Percentiles rank a stretch among this genome's conserved stretches.
These are phyloP conservation scores for Lycocerus yunnanus DNA, from an alignment of 2,888 invertebrate genomes.

Conservation along the genomic window DNA sequence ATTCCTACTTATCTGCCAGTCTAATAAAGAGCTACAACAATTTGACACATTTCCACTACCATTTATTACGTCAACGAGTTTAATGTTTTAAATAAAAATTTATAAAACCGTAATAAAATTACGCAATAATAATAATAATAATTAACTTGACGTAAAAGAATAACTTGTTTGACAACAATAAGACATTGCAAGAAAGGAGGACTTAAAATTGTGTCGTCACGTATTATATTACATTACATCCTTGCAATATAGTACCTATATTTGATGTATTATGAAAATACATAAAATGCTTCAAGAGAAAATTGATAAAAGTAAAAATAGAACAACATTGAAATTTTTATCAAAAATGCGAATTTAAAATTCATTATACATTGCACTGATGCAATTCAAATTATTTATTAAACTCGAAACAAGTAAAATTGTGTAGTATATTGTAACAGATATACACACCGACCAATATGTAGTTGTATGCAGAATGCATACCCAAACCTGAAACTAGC, in stretches of 20 bases:
- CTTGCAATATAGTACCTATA: background rate
- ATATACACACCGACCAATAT: background rate
- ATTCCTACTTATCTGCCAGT: background rate
- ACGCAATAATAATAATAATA: background rate
- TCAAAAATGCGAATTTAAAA: too few relatives aligned
- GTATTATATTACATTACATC: background rate
- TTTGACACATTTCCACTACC: background rate
- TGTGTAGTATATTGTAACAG: background rate
- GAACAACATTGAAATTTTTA: background rate
- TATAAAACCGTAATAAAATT: background rate
- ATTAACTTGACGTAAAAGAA: background rate
- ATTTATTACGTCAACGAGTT: background rate
- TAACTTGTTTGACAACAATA: background rate
- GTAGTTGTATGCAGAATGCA: background rate
- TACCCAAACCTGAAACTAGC: background rate
- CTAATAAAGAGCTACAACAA: background rate
- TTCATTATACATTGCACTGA: background rate
- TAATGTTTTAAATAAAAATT: background rate
- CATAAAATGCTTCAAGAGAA: background rate
- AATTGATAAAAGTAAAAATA: background rate
- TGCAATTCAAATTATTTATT: background rate
- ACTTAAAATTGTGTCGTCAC: background rate
- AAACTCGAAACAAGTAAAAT: background rate
- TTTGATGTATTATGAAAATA: background rate
- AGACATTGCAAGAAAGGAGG: background rate